A percentile compares a stretch with the other conserved stretches of the same genome.
Evolutionary conservation across 2,888 invertebrate species (phyloP).

Genomic region (Apantesis nais): DNA sequence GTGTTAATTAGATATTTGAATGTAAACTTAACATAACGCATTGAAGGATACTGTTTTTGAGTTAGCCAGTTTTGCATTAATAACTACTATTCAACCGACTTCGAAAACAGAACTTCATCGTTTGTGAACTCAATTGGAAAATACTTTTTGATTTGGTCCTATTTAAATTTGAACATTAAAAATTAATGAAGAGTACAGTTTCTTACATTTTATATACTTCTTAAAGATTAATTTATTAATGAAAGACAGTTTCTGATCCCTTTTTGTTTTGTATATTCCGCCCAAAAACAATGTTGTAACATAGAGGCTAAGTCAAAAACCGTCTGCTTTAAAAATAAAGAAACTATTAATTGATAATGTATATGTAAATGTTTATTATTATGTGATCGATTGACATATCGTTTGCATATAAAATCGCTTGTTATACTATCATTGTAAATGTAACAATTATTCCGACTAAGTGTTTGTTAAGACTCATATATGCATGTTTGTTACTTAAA

Average conservation of each 20-base stretch:
- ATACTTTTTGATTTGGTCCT: too few relatives aligned
- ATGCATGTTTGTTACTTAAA: slow-evolving; percentile 23
- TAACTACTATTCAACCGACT: not conserved
- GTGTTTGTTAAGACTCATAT: slow-evolving; percentile 22
- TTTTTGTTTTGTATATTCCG: not conserved
- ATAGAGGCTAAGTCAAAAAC: slow-evolving; percentile 25
- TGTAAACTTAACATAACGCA: slow-evolving; percentile 35
- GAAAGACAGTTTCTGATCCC: not conserved
- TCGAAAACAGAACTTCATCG: not conserved
- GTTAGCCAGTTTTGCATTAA: slow-evolving; percentile 8
- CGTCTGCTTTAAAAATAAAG: slow-evolving; percentile 20
- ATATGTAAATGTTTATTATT: slow-evolving; percentile 38
- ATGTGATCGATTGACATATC: slow-evolving; percentile 58
- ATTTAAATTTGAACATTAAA: too few relatives aligned
- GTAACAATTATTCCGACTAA: slow-evolving; percentile 21
- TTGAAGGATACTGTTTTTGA: slow-evolving; percentile 29
- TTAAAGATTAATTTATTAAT: not conserved
- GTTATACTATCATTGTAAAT: slow-evolving; percentile 46
- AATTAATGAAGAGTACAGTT: too few relatives aligned
- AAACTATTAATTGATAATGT: slow-evolving; percentile 37
- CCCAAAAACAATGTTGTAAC: not conserved
- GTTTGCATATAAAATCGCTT: slow-evolving; percentile 59
- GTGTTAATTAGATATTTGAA: slow-evolving; percentile 48
- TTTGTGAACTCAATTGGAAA: too few relatives aligned
- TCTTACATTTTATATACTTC: too few relatives aligned